phyloP scores from a whole-genome alignment of 2,888 invertebrate species.

The Xestia c-nigrum region DNA sequence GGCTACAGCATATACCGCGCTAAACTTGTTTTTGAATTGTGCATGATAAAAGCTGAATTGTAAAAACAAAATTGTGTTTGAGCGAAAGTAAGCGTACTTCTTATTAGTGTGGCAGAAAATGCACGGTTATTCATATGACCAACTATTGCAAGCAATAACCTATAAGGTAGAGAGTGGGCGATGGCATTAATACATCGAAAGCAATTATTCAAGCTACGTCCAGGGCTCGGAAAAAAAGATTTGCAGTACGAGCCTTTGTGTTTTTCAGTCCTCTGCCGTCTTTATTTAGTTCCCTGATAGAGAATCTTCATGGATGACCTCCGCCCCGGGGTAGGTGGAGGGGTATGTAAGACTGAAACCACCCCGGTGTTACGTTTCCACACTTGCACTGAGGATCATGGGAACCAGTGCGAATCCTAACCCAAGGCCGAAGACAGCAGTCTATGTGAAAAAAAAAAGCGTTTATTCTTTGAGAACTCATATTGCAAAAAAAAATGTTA shows the following conservation, averaged over 20 bases:
- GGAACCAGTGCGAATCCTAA: neutral
- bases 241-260: no score
- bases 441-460: neutral
- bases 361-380: no score
- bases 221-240: no score
- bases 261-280: no score
- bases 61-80: neutral
- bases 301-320: no score
- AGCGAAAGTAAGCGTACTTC: neutral
- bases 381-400: no score
- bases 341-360: no score
- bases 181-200: neutral
- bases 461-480: no score
- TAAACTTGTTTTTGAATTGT: neutral
- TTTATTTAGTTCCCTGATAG: no score
- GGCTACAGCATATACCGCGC: neutral
- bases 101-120: neutral
- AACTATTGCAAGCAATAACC: neutral
- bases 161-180: neutral
- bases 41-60: neutral
- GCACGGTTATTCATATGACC: neutral
- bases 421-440: neutral
- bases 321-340: no score
- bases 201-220: neutral
- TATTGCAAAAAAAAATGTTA: no score